These are phyloP conservation scores for Conomelus anceps DNA, from an alignment of 2,888 invertebrate genomes.

Conservation along the genomic window DNA sequence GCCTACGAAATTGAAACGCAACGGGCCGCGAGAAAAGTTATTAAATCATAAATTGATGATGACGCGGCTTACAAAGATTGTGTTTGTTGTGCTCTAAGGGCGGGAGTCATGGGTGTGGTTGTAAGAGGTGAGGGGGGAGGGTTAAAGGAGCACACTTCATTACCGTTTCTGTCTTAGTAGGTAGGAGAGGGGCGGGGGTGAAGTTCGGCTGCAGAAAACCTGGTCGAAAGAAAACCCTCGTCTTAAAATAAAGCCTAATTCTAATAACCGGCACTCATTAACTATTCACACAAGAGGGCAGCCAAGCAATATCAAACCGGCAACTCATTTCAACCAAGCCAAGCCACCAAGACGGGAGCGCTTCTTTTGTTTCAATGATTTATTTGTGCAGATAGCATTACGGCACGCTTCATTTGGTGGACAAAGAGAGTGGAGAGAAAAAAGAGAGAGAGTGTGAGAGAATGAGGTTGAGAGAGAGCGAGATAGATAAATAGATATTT, in stretches of 20 bases:
- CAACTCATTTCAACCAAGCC: too few species aligned
- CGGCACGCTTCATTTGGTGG: not conserved
- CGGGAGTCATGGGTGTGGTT: not conserved
- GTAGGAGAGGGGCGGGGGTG: not conserved
- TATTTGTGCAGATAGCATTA: not conserved
- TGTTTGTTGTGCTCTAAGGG: not conserved
- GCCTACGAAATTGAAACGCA: not conserved
- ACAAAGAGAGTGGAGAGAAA: not conserved
- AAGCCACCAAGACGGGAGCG: too few species aligned
- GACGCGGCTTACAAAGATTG: not conserved
- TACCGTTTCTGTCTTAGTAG: not conserved
- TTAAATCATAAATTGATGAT: constrained; percentile 8
- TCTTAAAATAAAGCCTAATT: not conserved
- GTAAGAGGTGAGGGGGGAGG: not conserved
- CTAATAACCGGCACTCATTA: constrained; percentile 6
- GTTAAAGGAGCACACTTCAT: not conserved
- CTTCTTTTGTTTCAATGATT: constrained; percentile 4
- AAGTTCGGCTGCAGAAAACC: not conserved
- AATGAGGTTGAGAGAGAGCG: not conserved
- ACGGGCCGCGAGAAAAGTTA: not conserved
- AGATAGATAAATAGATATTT: not conserved
- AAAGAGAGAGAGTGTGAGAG: not conserved
- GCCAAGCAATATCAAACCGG: not conserved
- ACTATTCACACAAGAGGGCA: not conserved
- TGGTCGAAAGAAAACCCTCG: not conserved